Percentiles rank a stretch among this genome's conserved stretches.
These are phyloP conservation scores for Melieria omissa DNA, from an alignment of 2,888 invertebrate genomes.

Conservation along the genomic window DNA sequence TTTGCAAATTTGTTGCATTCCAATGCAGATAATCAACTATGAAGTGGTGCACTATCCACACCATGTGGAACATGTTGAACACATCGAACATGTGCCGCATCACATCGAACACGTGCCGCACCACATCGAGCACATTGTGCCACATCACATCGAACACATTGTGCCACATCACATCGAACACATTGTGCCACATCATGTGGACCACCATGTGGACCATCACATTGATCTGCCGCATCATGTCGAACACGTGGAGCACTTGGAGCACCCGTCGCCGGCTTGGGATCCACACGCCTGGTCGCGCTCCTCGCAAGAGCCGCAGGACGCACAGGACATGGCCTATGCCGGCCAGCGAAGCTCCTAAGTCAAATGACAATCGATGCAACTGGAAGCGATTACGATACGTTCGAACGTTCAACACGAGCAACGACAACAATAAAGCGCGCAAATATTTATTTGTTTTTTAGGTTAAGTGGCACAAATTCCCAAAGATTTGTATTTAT, in stretches of 20 bases:
- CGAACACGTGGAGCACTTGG: constrained; percentile 70
- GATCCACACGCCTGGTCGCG: constrained; percentile 73
- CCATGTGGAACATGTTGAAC: constrained; percentile 69
- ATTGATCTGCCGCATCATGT: constrained; percentile 64
- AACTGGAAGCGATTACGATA: constrained; percentile 39
- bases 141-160: constrained; percentile 61
- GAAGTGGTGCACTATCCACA: constrained; percentile 86
- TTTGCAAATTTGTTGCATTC: background rate
- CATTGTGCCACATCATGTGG: constrained; percentile 67
- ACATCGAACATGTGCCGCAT: constrained; percentile 65
- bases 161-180: constrained; percentile 61
- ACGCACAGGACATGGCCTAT: constrained; percentile 65
- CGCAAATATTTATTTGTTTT: constrained; percentile 40
- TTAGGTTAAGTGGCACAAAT: constrained; percentile 44
- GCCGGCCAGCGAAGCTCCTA: constrained; percentile 52
- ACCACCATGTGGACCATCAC: constrained; percentile 71
- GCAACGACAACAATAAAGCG: constrained; percentile 26
- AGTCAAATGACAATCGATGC: constrained; percentile 10
- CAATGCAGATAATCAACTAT: constrained; percentile 77
- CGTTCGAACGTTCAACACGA: constrained; percentile 15
- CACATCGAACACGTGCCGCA: constrained; percentile 60
- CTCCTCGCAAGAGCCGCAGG: constrained; percentile 67
- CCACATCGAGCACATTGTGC: constrained; percentile 61
- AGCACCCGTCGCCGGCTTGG: constrained; percentile 66
- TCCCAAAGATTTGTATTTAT: constrained; percentile 53